A percentile compares a stretch with the other conserved stretches of the same genome.
phyloP scores from a whole-genome alignment of 2,888 invertebrate species.

The Chelonus formosanus region DNA sequence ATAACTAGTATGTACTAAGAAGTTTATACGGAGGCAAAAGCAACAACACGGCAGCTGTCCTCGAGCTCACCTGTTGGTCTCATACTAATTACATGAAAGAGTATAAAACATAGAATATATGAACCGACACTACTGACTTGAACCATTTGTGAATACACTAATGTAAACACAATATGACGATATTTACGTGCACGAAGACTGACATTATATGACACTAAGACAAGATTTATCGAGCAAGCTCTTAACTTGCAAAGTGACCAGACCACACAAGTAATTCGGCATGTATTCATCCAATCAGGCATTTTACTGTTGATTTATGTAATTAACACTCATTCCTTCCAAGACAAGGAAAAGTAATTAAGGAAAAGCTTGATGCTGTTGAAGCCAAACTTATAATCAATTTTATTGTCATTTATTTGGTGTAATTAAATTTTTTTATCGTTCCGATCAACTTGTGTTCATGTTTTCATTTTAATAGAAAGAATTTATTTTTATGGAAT shows the following conservation, averaged over 20 bases:
- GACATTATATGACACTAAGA: constrained; percentile 37
- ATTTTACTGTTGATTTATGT: no score
- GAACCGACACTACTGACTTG: constrained; percentile 11
- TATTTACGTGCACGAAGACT: constrained; percentile 22
- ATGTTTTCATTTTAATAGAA: no score
- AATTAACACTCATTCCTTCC: no score
- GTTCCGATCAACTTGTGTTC: no score
- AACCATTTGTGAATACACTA: neutral
- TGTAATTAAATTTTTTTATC: no score
- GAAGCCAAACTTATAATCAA: no score
- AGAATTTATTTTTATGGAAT: no score
- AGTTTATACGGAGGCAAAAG: constrained; percentile 26
- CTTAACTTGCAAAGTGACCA: constrained; percentile 32
- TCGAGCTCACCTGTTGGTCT: constrained; percentile 58
- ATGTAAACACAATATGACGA: constrained; percentile 3
- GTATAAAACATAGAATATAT: constrained; percentile 46
- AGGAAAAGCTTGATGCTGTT: no score
- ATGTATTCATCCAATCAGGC: no score
- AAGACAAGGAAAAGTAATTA: no score
- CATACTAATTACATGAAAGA: constrained; percentile 54
- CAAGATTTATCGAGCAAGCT: constrained; percentile 54
- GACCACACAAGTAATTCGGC: constrained; percentile 54
- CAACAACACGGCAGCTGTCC: constrained; percentile 49
- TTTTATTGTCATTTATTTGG: no score
- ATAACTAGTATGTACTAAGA: constrained; percentile 3